Conservation (phyloP, 2,113 vertebrate genomes). For the Halichoeres trimaculatus region DNA sequence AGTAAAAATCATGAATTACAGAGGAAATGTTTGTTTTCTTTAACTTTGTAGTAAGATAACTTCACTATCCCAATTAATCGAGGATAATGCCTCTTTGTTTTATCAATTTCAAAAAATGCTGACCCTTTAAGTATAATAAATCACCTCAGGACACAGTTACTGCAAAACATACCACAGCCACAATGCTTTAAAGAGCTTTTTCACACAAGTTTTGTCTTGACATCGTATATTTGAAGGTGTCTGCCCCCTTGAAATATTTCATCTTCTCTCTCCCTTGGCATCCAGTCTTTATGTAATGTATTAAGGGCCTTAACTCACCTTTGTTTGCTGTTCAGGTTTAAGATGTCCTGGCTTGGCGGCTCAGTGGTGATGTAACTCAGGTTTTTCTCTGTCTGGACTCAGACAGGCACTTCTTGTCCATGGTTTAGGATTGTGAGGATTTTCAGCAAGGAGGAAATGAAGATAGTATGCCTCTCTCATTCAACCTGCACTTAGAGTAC, state of each 20-base stretch:
- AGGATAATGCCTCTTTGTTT: neutral
- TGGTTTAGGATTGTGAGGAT: constrained; percentile 23
- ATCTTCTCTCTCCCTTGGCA: too few relatives aligned
- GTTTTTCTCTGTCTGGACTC: constrained; percentile 47
- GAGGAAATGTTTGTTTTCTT: neutral
- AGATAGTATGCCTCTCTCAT: neutral
- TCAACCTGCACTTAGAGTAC: neutral
- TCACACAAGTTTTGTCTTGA: neutral
- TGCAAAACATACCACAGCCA: neutral
- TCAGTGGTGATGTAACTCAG: constrained; percentile 50
- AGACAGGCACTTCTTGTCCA: neutral
- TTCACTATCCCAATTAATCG: neutral
- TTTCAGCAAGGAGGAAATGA: neutral
- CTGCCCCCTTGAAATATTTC: too few relatives aligned
- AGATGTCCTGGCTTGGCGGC: constrained; percentile 34
- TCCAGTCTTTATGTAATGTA: constrained; percentile 15
- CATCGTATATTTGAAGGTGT: too few relatives aligned
- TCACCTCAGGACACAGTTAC: neutral
- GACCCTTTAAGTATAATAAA: neutral
- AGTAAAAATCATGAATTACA: neutral
- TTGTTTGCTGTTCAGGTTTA: constrained; percentile 21
- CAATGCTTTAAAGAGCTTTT: neutral
- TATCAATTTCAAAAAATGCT: neutral
- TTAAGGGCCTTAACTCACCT: constrained; percentile 23
- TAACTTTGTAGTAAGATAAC: neutral